These are phyloP conservation scores for Neocrepidodera transversa DNA, from an alignment of 2,888 invertebrate species.

Conservation along the genomic window DNA sequence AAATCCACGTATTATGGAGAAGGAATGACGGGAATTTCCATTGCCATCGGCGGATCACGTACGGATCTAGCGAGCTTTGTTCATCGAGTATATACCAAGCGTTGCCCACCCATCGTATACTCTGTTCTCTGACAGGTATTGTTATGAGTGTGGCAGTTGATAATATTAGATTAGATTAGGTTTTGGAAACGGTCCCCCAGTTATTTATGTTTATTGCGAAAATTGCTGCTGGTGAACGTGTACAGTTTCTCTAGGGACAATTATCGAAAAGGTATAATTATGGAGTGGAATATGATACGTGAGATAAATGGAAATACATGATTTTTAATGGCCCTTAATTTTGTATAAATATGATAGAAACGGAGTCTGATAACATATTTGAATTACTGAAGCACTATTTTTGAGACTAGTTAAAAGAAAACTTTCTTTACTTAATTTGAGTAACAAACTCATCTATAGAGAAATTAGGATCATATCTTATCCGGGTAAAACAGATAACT, in stretches of 20 bases:
- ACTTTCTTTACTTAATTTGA: too few relatives aligned
- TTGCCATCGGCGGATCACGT: conserved; percentile 28
- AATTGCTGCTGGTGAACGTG: conserved; percentile 10
- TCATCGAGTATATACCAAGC: conserved; percentile 13
- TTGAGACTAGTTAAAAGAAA: too few relatives aligned
- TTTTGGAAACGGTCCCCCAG: conserved; percentile 6
- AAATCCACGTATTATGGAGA: conserved; percentile 36
- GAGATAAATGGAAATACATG: too few relatives aligned
- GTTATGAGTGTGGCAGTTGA: conserved; percentile 20
- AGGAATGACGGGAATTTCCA: conserved; percentile 32
- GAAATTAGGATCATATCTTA: too few relatives aligned
- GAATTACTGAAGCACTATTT: too few relatives aligned
- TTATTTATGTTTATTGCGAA: conserved; percentile 16
- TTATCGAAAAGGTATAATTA: neutral
- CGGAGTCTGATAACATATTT: too few relatives aligned
- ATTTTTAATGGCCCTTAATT: too few relatives aligned
- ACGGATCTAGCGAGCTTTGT: conserved; percentile 25
- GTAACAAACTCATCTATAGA: too few relatives aligned
- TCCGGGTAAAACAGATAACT: too few relatives aligned
- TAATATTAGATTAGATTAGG: conserved; percentile 22
- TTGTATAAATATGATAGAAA: too few relatives aligned
- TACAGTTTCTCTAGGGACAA: neutral
- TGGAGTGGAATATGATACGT: too few relatives aligned
- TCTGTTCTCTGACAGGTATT: conserved; percentile 14
- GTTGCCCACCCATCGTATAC: conserved; percentile 13